Evolutionary conservation across 2,113 vertebrate species (phyloP), one percentile per base, ranked within the genome.

Genomic region (Takifugu flavidus): DNA sequence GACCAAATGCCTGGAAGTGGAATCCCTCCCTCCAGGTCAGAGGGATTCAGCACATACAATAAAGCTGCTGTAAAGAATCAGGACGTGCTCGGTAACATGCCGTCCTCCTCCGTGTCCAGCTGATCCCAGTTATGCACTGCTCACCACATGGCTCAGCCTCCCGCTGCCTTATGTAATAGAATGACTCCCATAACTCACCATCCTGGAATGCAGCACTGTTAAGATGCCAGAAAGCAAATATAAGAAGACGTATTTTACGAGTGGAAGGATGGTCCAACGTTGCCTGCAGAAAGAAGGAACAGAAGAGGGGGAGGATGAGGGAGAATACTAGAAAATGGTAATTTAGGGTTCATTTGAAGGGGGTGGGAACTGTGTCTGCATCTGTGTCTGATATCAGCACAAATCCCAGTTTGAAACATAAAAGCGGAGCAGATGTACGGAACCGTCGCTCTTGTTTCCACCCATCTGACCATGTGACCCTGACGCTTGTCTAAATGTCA

Each of bases 131-230:
- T 75, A 67, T 53, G 62, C 49, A 55, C 72, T 4, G 49, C 14
- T 6, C 52, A 44, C 42, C 56, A 63, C 29, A 34, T 47, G 28
- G 45, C 59, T 53, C 20, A 27, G 62, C 49, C 68, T 53, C 29
- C 53, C 52, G 27, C 45, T 55, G n/a, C 62, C 69, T 79, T 71
- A 63, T 72, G 76, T 64, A 45, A 82, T 82, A 86, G 73, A 78
- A 79, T 80, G 77, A 82, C 91, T 90, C 90, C 88, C 91, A 91
- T 90, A 88, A 90, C 86, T 92, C 88, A 90, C 68, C 78, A 81
- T 82, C 79, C 82, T 90, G 89, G 87, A 91, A 93, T 90, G 85
- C 85, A 74, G 85, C 62, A 65, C 75, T 71, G 74, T 72, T 72
- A 79, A 84, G 80, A 86, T 90, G 87, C 91, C 90, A 82, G 91